A percentile compares a stretch with the other conserved stretches of the same genome.
Evolutionary conservation across 2,888 invertebrate species (phyloP).

Genomic region (Prenolepis imparis): DNA sequence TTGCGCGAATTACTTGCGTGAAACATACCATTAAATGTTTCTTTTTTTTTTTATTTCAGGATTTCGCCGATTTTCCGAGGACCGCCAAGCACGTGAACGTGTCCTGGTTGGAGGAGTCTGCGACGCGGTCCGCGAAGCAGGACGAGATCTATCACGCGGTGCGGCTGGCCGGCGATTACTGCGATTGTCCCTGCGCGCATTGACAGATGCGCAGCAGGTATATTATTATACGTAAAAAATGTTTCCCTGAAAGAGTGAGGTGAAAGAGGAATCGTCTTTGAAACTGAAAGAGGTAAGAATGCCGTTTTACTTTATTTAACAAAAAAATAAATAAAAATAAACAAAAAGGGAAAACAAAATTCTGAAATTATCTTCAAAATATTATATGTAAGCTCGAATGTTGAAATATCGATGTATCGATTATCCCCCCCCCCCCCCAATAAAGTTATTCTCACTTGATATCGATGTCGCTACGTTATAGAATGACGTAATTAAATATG

Average conservation of each 20-base stretch:
- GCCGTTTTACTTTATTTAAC: too few species aligned
- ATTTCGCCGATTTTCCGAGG: constrained; percentile 73
- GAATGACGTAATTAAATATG: too few species aligned
- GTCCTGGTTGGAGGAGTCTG: constrained; percentile 80
- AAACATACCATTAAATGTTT: background rate
- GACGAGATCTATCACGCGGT: constrained; percentile 77
- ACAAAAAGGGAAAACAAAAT: too few species aligned
- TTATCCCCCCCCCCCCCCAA: too few species aligned
- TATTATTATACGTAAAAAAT: background rate
- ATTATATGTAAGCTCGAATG: too few species aligned
- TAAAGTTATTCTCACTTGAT: too few species aligned
- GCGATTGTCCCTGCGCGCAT: constrained; percentile 78
- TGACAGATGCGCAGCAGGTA: constrained; percentile 44
- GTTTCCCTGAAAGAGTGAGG: background rate
- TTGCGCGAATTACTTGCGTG: too few species aligned
- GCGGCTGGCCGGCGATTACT: constrained; percentile 76
- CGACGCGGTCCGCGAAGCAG: constrained; percentile 63
- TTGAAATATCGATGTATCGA: too few species aligned
- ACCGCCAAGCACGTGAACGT: constrained; percentile 80
- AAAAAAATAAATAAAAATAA: too few species aligned
- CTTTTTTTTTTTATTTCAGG: constrained; percentile 65
- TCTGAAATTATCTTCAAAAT: too few species aligned
- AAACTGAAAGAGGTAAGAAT: background rate
- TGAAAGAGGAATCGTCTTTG: background rate
- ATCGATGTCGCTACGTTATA: too few species aligned